Evolutionary conservation across 1,140 invertebrate genomes (phyloP).

Genomic region (Branchinecta lynchi): DNA sequence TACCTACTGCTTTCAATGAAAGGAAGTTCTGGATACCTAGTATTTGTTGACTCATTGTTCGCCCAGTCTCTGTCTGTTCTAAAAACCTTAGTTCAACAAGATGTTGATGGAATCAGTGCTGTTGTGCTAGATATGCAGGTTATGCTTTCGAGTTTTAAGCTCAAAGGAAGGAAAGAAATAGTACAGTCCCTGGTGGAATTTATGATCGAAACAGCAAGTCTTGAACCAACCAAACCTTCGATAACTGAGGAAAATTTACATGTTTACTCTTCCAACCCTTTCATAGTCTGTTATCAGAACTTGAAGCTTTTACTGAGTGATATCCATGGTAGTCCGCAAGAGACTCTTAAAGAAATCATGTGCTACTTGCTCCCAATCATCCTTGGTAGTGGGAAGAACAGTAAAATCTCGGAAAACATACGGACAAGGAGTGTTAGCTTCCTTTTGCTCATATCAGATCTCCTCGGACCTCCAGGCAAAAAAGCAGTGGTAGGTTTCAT

Average conservation of each 20-base stretch:
- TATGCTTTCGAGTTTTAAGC: background rate
- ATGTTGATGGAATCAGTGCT: background rate
- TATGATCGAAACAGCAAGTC: background rate
- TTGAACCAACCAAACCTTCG: background rate
- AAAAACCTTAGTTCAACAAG: background rate
- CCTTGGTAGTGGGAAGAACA: background rate
- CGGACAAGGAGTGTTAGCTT: conserved; percentile 3
- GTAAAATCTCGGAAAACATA: background rate
- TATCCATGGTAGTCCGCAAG: background rate
- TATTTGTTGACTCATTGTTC: background rate
- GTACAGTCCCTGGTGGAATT: background rate
- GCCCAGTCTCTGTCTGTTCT: background rate
- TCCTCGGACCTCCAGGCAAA: background rate
- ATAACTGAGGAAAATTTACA: background rate
- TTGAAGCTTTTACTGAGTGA: background rate
- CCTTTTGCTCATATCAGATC: background rate
- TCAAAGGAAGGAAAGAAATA: background rate
- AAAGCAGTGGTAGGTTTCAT: background rate
- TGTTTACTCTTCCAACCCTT: background rate
- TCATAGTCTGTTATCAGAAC: background rate
- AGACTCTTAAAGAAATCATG: background rate
- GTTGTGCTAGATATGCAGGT: background rate
- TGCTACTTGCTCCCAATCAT: background rate
- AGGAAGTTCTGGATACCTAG: background rate
- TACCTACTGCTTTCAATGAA: background rate